Base-by-base conservation (phyloP, 1,140 invertebrate genomes). In the Drosophila orosa region DNA sequence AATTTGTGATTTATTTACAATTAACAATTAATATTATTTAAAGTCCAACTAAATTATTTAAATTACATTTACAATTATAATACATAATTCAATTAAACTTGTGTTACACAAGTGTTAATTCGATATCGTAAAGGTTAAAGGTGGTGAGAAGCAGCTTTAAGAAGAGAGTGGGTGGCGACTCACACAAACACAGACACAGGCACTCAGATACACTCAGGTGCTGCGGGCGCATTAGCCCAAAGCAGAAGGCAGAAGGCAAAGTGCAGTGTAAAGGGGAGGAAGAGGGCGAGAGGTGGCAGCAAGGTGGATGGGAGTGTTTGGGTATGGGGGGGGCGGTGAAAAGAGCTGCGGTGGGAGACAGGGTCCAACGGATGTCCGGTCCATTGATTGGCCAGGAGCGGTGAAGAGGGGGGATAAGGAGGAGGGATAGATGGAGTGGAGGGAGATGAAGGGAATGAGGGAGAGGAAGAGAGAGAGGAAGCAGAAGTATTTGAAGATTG, bases 331-430 rank as follows among this genome's bases (percentile, higher is more conserved):
- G 54, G 40, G 60, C 25, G 60, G 48, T 40, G 35, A 22, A 19
- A 35, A 31, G 35, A 54, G 27, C 25, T 31, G 67, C 40, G 35
- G 45, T n/a, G 40, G 66, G 17, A 22, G 17, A 9, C 24, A 29
- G n/a, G 47, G 40, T 39, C 13, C 22, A 72, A 48, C 68, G 66
- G 68, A 72, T 72, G 68, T 71, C 68, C 68, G 68, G 68, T 54
- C 22, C 68, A 48, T 72, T 50, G 68, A 72, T 72, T 72, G 68
- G 68, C 42, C 42, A 29, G 39, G 48, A 12, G 31, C 9, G 50
- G 13, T 22, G 1, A 1, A 15, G 25, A n/a, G 27, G n/a, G 25
- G 15, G 33, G 27, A 24, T 10, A 27, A 39, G 9, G 25, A 39
- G 9, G 25, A 33, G 25, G 5, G 6, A 17, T 24, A 17, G 33